These are phyloP conservation scores for Drosophila bipectinata DNA, from an alignment of 1,140 invertebrate species.

Conservation along the genomic window DNA sequence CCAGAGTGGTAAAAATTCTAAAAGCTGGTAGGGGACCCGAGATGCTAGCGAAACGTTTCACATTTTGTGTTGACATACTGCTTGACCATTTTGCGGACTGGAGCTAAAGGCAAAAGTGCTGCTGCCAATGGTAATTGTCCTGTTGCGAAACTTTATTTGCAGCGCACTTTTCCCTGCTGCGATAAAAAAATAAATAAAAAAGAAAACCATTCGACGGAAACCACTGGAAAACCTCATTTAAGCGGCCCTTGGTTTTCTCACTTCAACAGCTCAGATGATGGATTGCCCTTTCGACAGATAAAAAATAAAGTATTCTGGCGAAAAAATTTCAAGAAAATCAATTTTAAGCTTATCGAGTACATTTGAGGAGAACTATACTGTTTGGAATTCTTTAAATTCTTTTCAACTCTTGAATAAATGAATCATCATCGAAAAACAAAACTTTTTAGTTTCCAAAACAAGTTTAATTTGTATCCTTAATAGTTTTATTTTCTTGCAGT, in stretches of 20 bases:
- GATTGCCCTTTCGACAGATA: constrained; percentile 27
- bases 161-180: constrained; percentile 32
- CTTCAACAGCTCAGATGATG: constrained; percentile 31
- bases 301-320: constrained; percentile 12
- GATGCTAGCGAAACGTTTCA: constrained; percentile 17
- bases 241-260: constrained; percentile 6
- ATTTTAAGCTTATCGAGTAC: constrained; percentile 10
- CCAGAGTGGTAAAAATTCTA: constrained; percentile 8
- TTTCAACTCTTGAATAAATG: neutral
- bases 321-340: constrained; percentile 28
- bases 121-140: constrained; percentile 58
- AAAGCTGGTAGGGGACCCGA: neutral
- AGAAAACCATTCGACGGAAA: constrained; percentile 15
- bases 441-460: neutral
- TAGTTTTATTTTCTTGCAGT: too few species aligned
- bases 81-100: constrained; percentile 40
- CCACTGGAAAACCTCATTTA: constrained; percentile 15
- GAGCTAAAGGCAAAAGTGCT: constrained; percentile 41
- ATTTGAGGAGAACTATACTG: neutral
- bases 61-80: constrained; percentile 39
- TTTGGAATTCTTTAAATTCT: neutral
- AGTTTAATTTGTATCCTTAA: too few species aligned
- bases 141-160: constrained; percentile 59
- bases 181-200: constrained; percentile 20
- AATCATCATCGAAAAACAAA: neutral